These are phyloP conservation scores for Hemistola chrysoprasaria DNA, from an alignment of 2,888 invertebrate genomes.

Conservation along the genomic window DNA sequence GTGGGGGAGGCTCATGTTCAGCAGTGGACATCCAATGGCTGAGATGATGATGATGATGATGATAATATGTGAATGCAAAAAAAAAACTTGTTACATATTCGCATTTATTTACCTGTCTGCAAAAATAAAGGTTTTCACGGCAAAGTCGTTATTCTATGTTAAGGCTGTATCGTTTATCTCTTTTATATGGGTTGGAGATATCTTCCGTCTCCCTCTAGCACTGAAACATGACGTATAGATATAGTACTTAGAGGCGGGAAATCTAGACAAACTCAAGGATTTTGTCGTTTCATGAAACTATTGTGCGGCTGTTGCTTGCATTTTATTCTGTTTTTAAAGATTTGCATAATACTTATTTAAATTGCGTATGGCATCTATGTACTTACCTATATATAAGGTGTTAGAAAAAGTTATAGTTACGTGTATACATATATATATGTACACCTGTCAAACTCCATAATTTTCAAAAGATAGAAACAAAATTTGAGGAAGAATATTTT, in stretches of 20 bases:
- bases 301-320: slow-evolving; percentile 11
- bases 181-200: slow-evolving; percentile 35
- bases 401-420: no score
- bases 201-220: slow-evolving; percentile 38
- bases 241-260: slow-evolving; percentile 51
- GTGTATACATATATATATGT: no score
- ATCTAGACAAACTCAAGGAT: slow-evolving; percentile 47
- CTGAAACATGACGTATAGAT: slow-evolving; percentile 42
- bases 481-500: no score
- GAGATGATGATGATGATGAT: no score
- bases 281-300: slow-evolving; percentile 32
- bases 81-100: neutral
- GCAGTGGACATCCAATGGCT: no score
- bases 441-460: no score
- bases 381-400: no score
- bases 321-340: slow-evolving; percentile 2
- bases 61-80: no score
- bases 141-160: slow-evolving; percentile 42
- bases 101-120: slow-evolving; percentile 4
- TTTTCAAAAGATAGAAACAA: no score
- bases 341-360: no score
- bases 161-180: slow-evolving; percentile 48
- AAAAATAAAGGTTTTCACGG: slow-evolving; percentile 9
- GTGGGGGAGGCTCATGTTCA: no score
- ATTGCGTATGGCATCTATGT: no score